These are phyloP conservation scores for Choreutis nemorana DNA, from an alignment of 2,888 invertebrate species.

Conservation along the genomic window DNA sequence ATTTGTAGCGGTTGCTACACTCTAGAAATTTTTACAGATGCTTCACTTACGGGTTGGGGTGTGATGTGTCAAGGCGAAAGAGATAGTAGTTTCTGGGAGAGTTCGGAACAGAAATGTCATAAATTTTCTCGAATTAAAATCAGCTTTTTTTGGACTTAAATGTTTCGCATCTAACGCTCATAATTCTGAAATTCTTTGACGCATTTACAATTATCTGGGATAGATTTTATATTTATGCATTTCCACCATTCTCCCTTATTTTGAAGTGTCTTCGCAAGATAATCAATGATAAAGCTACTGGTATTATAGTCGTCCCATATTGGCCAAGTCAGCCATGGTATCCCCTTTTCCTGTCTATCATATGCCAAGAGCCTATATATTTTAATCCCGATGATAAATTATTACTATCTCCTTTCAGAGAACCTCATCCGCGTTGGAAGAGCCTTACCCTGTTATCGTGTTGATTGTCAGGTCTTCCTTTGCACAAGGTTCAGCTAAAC, in stretches of 20 bases:
- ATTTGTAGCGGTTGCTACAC: slow-evolving; percentile 1
- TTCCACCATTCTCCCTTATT: slow-evolving; percentile 9
- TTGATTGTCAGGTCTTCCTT: too few species aligned
- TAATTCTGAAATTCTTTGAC: slow-evolving; percentile 7
- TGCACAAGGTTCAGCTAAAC: too few species aligned
- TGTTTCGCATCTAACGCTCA: slow-evolving; percentile 6
- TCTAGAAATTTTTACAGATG: slow-evolving; percentile 10
- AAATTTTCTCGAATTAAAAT: slow-evolving; percentile 8
- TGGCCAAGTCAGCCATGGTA: slow-evolving; percentile 12
- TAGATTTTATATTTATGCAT: slow-evolving; percentile 11
- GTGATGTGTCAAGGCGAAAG: slow-evolving; percentile 5
- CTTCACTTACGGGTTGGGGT: slow-evolving; percentile 9
- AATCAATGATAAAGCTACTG: slow-evolving; percentile 7
- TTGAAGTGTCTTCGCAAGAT: slow-evolving; percentile 10
- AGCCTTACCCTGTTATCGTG: too few species aligned
- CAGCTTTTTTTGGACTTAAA: slow-evolving; percentile 9
- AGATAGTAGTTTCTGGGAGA: slow-evolving; percentile 6
- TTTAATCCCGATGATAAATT: not conserved
- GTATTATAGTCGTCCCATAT: slow-evolving; percentile 8
- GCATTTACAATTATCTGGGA: slow-evolving; percentile 12
- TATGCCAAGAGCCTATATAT: not conserved
- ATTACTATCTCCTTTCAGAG: slow-evolving; percentile 4
- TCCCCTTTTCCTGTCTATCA: slow-evolving; percentile 4
- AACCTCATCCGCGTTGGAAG: not conserved
- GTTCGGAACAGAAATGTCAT: slow-evolving; percentile 4